Percentiles rank a stretch among this genome's conserved stretches.
Evolutionary conservation across 2,113 vertebrate genomes (phyloP).

Genomic region (Limnothrissa miodon): DNA sequence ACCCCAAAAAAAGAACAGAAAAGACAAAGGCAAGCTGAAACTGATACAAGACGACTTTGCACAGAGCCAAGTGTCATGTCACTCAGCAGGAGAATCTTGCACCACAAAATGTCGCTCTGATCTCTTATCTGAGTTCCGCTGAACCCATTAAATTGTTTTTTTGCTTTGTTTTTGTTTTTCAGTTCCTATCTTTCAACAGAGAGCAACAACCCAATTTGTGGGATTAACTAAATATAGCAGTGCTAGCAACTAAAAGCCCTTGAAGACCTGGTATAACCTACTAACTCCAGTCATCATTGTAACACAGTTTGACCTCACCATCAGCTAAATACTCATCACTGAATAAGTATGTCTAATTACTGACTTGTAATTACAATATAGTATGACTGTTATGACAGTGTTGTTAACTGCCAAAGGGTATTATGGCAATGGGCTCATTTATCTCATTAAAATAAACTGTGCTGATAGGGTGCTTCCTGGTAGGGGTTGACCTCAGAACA

Average conservation of each 20-base stretch:
- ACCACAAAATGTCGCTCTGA: background rate
- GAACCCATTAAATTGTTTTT: background rate
- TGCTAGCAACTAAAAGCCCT: background rate
- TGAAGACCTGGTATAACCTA: background rate
- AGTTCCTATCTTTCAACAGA: background rate
- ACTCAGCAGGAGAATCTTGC: background rate
- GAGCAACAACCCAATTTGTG: background rate
- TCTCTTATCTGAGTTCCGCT: background rate
- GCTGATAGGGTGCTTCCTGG: background rate
- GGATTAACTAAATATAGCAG: background rate
- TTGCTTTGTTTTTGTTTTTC: background rate
- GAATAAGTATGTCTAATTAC: background rate
- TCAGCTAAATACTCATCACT: background rate
- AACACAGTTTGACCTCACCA: background rate
- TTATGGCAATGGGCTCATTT: background rate
- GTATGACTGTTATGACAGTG: background rate
- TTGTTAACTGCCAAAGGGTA: no score
- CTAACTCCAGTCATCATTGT: background rate
- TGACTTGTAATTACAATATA: background rate
- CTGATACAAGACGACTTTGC: no score
- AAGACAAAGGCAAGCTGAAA: background rate
- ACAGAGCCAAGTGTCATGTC: background rate
- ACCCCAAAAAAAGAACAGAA: background rate
- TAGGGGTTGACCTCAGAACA: background rate
- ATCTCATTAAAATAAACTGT: background rate